Base-by-base conservation (phyloP, 2,113 vertebrate genomes). In the Xenopus laevis region DNA sequence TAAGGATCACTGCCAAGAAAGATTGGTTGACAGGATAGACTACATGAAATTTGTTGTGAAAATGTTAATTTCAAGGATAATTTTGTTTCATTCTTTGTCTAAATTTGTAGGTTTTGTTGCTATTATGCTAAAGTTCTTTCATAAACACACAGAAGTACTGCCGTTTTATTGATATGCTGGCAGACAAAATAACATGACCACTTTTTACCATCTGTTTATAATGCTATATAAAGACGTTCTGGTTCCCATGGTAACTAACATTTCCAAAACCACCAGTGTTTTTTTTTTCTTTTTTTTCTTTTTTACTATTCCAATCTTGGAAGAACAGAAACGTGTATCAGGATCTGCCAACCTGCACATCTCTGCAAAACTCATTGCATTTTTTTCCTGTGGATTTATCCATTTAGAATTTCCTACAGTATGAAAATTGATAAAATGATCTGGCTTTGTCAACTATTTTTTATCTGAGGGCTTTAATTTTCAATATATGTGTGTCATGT, bases 181-280 rank as follows among this genome's bases (percentile, higher is more conserved):
- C 90, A 89, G 82, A 84, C 88, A 84, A 87, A 86, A 86, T 89
- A 89, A 91, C 84, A 89, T 89, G 89, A 89, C 88, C 75, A 73
- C 85, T 87, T 86, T 92, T 88, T 90, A 87, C 91, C 91, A 92
- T 92, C 89, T 93, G 91, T 89, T 92, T 92, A 92, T 89, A 89
- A 88, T 86, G 87, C 91, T 92, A 91, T 91, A 91, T 90, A 92
- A 91, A 91, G 89, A 90, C 83, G 85, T 84, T 79, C 85, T 86
- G 80, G 90, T 92, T 90, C 82, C 83, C 81, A 80, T 85, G 81
- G 91, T 84, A 89, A 92, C 89, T 80, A 83, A 81, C 89, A 86
- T 87, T 91, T 87, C 85, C 83, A 84, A 89, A 89, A 86, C 86
- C 87, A 83, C 77, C 73, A 90, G 78, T 91, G 81, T 89, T 91